Base-by-base conservation (phyloP, 2,797 vertebrate genomes). In the Eurystomus glaucurus region DNA sequence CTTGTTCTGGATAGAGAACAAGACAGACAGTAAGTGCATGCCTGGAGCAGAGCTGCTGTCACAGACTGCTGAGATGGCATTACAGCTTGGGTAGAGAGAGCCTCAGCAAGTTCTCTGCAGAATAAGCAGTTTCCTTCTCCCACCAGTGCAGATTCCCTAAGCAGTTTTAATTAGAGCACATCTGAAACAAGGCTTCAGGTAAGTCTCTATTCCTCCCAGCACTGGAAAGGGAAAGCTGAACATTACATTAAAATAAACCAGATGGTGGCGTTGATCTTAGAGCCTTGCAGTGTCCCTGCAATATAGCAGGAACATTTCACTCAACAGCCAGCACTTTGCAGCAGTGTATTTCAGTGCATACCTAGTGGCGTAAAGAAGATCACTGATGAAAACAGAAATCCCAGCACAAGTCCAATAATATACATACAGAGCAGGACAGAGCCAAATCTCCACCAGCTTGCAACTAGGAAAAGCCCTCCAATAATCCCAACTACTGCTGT, bases 391-490 rank as follows among this genome's bases (percentile, higher is more conserved):
- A 99, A 19, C 19, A 99, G 98, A 96, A 99, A 99, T 57, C 99
- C 99, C 48, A 99, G 97, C 91, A 99, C 98, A 10, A 99, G 97
- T 31, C 99, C 99, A 2, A 99, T 97, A 72, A 99, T 97, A 46
- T 99, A 69, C 80, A 99, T 94, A 41, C 98, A 99, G 9, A 99
- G 94, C 74, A 98, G 86, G 82, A 99, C 98, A 3, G 98, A 98
- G 5, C 99, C 99, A 21, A 99, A 99, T 28, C 99, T 98, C 99
- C 99, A 99, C 99, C 99, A 99, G 46, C 97, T 97, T 90, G 98
- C 98, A 51, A 99, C 98, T 97, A 99, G 89, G 84, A 98, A 33
- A 61, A 99, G 95, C 0, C 99, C 99, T 17, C 99, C 99, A 12
- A 98, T 15, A 19, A 98, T 85, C 20, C 99, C 99, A 10, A 98